Evolutionary conservation across 92 coral and sea anemone genomes (phyloP).

Genomic region (Blastomussa wellsi): DNA sequence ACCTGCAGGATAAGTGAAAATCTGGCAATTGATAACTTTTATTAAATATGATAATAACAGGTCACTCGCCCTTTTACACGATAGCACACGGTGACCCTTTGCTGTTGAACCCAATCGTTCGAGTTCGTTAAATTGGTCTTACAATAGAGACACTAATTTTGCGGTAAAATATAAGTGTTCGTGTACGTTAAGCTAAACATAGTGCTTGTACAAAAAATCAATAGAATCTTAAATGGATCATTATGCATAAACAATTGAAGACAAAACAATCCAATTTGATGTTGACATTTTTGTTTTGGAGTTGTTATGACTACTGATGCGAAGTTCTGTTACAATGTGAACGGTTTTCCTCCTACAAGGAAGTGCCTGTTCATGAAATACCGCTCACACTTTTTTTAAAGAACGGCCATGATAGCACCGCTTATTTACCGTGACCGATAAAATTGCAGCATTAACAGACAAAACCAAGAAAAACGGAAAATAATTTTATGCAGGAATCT

Average conservation of each 20-base stretch:
- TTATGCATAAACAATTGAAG: constrained; percentile 11
- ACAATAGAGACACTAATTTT: not conserved
- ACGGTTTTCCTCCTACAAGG: not conserved
- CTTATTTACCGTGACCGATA: not conserved
- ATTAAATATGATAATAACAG: not conserved
- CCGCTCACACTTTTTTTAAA: not conserved
- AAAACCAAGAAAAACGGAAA: not conserved
- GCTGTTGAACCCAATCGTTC: constrained; percentile 14
- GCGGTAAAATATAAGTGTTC: not conserved
- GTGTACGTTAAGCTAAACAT: not conserved
- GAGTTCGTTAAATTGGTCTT: constrained; percentile 5
- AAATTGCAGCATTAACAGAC: not conserved
- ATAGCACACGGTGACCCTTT: not conserved
- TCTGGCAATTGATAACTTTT: not conserved
- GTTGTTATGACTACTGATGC: constrained; percentile 3
- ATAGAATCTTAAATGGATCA: not conserved
- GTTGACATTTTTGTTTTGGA: not conserved
- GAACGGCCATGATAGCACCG: not conserved
- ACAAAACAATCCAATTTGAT: constrained; percentile 13
- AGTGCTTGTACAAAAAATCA: not conserved
- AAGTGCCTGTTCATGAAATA: no score
- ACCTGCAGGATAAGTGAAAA: not conserved
- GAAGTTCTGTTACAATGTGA: not conserved
- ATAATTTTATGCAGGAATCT: not conserved
- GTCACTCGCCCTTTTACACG: not conserved